Base-by-base conservation (phyloP, 2,797 vertebrate genomes). In the Lophotriccus pileatus region DNA sequence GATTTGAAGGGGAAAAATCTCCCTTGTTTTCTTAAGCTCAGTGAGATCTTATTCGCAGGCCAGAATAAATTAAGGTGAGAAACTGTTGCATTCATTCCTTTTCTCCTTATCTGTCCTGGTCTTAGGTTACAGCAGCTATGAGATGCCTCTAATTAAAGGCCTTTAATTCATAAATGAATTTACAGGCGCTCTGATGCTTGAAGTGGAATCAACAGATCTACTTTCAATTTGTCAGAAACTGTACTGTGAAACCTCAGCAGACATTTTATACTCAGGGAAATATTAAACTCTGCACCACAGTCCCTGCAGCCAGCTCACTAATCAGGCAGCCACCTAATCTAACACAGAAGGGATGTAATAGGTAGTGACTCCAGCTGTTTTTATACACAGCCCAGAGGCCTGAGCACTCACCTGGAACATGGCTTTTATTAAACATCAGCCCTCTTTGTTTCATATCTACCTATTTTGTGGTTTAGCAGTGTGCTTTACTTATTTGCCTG, bases 351-450 rank as follows among this genome's bases (percentile, higher is more conserved):
- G 30, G 27, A 60, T 84, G 37, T 17, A 53, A 67, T 9, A 79
- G 24, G 21, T 16, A 84, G 72, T 27, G 44, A 67, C 39, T 90
- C 50, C 70, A 89, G 55, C 36, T 89, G 67, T 24, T 80, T 93
- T 83, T 64, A 69, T 32, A 77, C 83, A 74, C 68, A 89, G 41
- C 37, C 75, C 39, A 58, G 49, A 85, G 64, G 25, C 32, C 59
- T 77, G 52, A 70, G 46, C 79, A 87, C 60, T 91, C 93, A 94
- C 91, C 84, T 95, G 75, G 68, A 95, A 93, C 60, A 30, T 2
- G 22, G 41, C 6, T 91, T 93, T 89, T 80, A 92, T 85, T 68
- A 91, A 84, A 58, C 60, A 87, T n/a, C 78, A 85, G 23, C n/a
- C n/a, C 27, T 64, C 49, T 80, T 87, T 49, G n/a, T 46, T 93